Percentiles rank a stretch among this genome's conserved stretches.
Conservation (phyloP, 2,113 vertebrate species). For the Platysteira castanea region DNA sequence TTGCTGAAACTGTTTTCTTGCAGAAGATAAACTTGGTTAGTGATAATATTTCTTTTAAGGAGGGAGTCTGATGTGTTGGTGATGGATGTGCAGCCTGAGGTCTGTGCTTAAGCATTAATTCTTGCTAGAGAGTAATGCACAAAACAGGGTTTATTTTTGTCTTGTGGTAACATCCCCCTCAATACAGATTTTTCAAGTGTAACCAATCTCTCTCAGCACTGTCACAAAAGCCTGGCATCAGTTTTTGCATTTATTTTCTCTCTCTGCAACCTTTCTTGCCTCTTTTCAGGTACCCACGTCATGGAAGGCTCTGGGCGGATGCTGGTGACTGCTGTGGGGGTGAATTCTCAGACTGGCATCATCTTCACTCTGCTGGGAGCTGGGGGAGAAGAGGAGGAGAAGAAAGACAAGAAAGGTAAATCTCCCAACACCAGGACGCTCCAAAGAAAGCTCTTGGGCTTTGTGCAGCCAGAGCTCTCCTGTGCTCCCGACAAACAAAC, state of each 20-base stretch:
- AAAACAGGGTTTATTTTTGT: background rate
- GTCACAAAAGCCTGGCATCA: background rate
- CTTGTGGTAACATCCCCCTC: background rate
- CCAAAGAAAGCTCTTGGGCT: background rate
- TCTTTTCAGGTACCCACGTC: conserved; percentile 88
- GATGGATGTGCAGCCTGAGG: background rate
- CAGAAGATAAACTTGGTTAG: background rate
- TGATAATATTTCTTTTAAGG: background rate
- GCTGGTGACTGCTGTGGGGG: conserved; percentile 93
- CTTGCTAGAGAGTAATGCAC: background rate
- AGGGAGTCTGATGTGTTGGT: background rate
- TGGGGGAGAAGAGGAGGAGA: conserved; percentile 91
- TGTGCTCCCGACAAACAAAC: background rate
- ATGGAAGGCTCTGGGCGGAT: conserved; percentile 98
- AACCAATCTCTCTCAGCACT: background rate
- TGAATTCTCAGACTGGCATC: conserved; percentile 98
- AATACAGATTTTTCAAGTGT: background rate
- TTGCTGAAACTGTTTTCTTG: background rate
- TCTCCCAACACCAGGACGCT: background rate
- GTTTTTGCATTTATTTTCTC: background rate
- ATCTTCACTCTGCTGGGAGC: conserved; percentile 96
- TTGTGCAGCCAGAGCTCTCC: background rate
- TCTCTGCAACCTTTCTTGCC: background rate
- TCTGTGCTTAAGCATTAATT: background rate
- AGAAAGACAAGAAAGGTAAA: conserved; percentile 98